phyloP scores from a whole-genome alignment of 2,113 vertebrate species.

The Echinops telfairi region DNA sequence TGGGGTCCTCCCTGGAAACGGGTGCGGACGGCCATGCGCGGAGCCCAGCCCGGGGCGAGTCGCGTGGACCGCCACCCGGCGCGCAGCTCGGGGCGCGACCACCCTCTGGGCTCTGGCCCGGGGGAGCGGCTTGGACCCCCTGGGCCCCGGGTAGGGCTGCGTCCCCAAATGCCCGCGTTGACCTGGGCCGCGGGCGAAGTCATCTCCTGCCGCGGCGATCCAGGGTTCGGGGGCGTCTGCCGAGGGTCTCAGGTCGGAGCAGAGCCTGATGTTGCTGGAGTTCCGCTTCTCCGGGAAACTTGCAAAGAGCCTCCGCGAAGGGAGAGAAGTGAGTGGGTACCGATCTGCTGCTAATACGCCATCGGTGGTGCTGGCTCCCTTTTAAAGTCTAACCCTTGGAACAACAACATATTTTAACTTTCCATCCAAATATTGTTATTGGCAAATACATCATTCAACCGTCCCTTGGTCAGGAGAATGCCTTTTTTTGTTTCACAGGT shows the following conservation, averaged over 20 bases:
- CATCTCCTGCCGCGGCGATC: neutral
- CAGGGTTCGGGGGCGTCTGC: fast-evolving
- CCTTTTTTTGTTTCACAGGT: constrained; percentile 82
- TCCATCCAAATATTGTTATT: constrained; percentile 89
- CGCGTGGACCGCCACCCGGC: neutral
- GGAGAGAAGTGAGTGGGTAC: constrained; percentile 82
- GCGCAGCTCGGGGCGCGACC: neutral
- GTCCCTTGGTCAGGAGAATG: constrained; percentile 79
- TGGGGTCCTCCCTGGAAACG: too few relatives aligned
- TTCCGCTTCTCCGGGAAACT: constrained; percentile 51
- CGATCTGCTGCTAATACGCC: constrained; percentile 84
- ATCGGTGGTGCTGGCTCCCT: constrained; percentile 59
- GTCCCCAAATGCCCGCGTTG: neutral
- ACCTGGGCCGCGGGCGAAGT: neutral
- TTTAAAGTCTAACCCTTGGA: constrained; percentile 83
- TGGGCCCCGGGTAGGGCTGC: fast-evolving
- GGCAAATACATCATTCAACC: constrained; percentile 83
- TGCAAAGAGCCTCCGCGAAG: constrained; percentile 64
- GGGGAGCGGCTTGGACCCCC: neutral
- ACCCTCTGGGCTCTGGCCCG: fast-evolving
- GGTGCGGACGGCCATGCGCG: neutral
- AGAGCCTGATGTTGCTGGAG: neutral
- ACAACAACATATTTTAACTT: constrained; percentile 88
- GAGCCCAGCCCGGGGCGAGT: neutral
- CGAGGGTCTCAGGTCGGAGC: constrained; percentile 52